Evolutionary conservation across 2,113 vertebrate species (phyloP), one percentile per base, ranked within the genome.

Genomic region (Malurus alboscapulatus): DNA sequence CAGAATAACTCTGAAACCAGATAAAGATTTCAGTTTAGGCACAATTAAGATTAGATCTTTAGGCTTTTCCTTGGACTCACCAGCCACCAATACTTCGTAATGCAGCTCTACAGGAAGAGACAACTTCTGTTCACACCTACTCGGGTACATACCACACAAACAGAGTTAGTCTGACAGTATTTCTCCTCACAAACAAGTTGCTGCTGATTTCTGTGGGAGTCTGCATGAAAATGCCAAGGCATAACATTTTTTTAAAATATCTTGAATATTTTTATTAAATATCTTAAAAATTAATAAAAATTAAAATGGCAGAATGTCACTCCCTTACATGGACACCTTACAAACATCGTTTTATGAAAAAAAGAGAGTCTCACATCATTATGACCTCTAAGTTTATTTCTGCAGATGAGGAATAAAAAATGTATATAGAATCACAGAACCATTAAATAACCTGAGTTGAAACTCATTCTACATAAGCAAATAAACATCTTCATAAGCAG

Each of bases 261-360:
- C 26, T 83, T 57, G 9, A 72, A 47, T 4, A 14, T 63, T 86
- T 88, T 53, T 12, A 36, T 40, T 38, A 27, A 65, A 17, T 36
- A 26, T 4, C 13, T 29, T 78, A 34, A 62, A 90, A 76, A 59
- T 20, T 44, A 40, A n/a, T 20, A 30, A 17, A 67, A 66, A 26
- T 32, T 9, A 44, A 44, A 4, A 17, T 68, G 2, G n/a, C 7
- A 40, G 7, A 30, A 72, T 57, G 7, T n/a, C 26, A 48, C 4
- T 54, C 6, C 7, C 7, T 58, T 66, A 47, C 9, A 32, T 18
- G 13, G 29, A 34, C 12, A 36, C 3, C 65, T 67, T 45, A 9
- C 2, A 76, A 72, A 25, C 2, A 6, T 6, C 17, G 1, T 1
- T 18, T 76, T 34, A 62, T 24, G 6, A 1, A 1, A 55, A 59